Evolutionary conservation across 2,888 invertebrate species (phyloP), one percentile per base, ranked within the genome.

Genomic region (Temnothorax rugatulus): DNA sequence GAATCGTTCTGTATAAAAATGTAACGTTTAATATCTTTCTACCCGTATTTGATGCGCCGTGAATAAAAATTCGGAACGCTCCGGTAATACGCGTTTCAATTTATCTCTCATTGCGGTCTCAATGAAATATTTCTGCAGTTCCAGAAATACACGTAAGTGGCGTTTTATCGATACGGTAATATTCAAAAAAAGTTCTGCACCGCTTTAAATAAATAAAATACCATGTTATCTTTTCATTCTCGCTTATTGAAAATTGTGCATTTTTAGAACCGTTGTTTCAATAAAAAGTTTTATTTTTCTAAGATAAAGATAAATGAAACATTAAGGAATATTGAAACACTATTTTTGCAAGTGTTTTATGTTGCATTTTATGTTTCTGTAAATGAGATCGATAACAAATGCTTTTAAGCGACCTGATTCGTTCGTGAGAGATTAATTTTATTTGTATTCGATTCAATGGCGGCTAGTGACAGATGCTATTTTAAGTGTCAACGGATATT

Each of bases 1-100:
- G 89, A 88, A 83, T 86, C 71, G 73, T 73, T 25, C 59, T 25
- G 59, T 73, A 73, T 81, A 81, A 81, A 79, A 81, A 73, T 73
- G 59, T 50, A 59, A 47, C 79, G 34, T 71, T 79, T 71, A 73
- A 73, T 81, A 50, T 81, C 21, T 59, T 73, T 61, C 34, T 21
- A 21, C 34, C 21, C 18, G 41, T 15, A 25, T 79, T 44, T 29
- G 71, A 76, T 69, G 57, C 54, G 57, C 7, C 18, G 59, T 47
- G 47, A 81, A 59, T 81, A 73, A 73, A 59, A 79, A 59, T 79
- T 71, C 57, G 71, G 29, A 18, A 18, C 18, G 34, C 18, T 2
- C 34, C 13, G 47, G 47, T 47, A n/a, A 38, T 47, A 59, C 38
- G 13, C 47, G 18, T 13, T 7, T 59, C 47, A 15, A 76, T 50